phyloP scores from a whole-genome alignment of 2,888 invertebrate genomes.

The Eupithecia subfuscata region DNA sequence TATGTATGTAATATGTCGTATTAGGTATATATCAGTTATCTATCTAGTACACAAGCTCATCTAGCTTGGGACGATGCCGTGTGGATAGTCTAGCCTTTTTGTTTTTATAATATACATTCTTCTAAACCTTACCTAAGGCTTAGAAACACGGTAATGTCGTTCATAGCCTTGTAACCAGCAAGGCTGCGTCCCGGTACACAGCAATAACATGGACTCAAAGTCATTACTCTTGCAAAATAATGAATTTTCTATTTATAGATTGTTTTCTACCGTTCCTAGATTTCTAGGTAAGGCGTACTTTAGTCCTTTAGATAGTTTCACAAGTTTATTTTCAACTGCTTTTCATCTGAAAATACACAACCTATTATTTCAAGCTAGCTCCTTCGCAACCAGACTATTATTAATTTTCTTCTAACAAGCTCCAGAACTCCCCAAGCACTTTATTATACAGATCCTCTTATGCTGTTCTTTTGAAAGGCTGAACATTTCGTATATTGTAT shows the following conservation, averaged over 20 bases:
- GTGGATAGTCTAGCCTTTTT: too few species aligned
- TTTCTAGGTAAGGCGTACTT: not conserved
- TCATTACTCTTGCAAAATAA: not conserved
- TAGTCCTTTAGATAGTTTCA: not conserved
- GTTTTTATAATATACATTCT: not conserved
- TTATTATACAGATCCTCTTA: slow-evolving; percentile 10
- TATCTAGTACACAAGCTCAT: too few species aligned
- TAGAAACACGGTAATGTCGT: not conserved
- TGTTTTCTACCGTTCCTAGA: not conserved
- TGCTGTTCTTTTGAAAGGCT: slow-evolving; percentile 15
- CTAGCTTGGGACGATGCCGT: too few species aligned
- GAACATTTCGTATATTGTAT: slow-evolving; percentile 14
- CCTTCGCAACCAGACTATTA: not conserved
- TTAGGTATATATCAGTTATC: too few species aligned
- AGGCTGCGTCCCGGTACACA: not conserved
- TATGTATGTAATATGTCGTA: too few species aligned
- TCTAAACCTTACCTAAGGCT: too few species aligned
- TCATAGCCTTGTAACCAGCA: not conserved
- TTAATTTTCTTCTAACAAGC: slow-evolving; percentile 11
- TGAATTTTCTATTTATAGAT: not conserved
- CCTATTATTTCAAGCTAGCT: slow-evolving; percentile 1
- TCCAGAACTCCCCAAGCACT: slow-evolving; percentile 5
- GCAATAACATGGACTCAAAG: not conserved
- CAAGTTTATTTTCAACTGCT: not conserved
- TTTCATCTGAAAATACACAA: slow-evolving; percentile 5